Percentiles rank a stretch among this genome's conserved stretches.
Conservation (phyloP, 2,888 invertebrate species). For the Diploptera punctata region DNA sequence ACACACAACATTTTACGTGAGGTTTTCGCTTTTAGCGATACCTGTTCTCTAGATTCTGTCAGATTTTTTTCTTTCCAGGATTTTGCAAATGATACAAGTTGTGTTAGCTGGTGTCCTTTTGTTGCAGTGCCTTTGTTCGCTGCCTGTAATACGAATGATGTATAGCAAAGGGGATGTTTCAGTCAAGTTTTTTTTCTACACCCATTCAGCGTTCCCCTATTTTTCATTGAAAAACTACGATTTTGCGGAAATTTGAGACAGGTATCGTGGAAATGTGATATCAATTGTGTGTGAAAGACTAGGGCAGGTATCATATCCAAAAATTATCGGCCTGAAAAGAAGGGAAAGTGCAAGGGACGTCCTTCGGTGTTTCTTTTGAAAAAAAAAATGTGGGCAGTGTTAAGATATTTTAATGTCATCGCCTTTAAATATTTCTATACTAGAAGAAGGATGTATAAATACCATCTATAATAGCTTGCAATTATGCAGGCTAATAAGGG, state of each 20-base stretch:
- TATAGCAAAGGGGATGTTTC: neutral
- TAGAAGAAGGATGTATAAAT: too few species aligned
- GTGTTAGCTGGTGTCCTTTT: slow-evolving; percentile 21
- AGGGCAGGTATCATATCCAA: slow-evolving; percentile 17
- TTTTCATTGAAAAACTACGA: slow-evolving; percentile 3
- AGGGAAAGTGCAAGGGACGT: neutral
- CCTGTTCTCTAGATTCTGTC: neutral
- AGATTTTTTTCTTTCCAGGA: neutral
- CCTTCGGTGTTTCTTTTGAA: neutral
- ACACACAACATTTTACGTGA: neutral
- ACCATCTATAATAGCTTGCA: too few species aligned
- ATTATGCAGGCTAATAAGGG: too few species aligned
- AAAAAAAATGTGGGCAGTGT: neutral
- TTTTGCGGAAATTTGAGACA: slow-evolving; percentile 20
- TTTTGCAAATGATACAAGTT: neutral
- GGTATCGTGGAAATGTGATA: slow-evolving; percentile 13
- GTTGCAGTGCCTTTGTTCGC: neutral
- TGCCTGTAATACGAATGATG: slow-evolving; percentile 1
- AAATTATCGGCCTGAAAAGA: neutral
- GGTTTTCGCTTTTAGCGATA: neutral
- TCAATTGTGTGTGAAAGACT: slow-evolving; percentile 19
- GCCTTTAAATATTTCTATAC: too few species aligned
- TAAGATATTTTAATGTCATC: neutral
- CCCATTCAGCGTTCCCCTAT: neutral
- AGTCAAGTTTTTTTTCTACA: neutral